Evolutionary conservation across 92 coral and sea anemone genomes (phyloP), one percentile per base, ranked within the genome.

Genomic region (Porites rus): DNA sequence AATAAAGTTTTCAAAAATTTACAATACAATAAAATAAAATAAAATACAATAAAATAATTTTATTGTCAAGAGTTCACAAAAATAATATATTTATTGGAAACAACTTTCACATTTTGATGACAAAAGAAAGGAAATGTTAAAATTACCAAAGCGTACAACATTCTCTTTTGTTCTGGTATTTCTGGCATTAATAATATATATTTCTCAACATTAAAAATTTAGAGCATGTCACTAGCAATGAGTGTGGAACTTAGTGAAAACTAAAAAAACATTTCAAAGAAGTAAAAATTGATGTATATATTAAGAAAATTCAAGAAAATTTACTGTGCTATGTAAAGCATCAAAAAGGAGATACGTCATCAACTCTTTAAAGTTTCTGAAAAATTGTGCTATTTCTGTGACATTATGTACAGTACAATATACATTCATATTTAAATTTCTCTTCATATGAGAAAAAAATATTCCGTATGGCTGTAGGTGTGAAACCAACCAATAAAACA

Each of bases 131-230:
- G 6, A 65, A 50, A 12, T 19, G 64, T 50, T 53, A 51, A 78
- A 78, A 79, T 53, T 66, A 46, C 72, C 82, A n/a, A 43, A 0
- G 24, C 46, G 1, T 28, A 60, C 21, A 50, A 31, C 19, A 38
- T 43, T 69, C 28, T 13, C 69, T 43, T 81, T 58, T 81, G 69
- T 38, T 58, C 67, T 38, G 28, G 12, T 58, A 58, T 70, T 66
- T 22, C 69, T 58, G 17, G 58, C 77, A 71, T 70, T n/a, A 81
- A 58, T 56, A 56, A 58, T 81, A 71, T 6, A 81, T 81, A 18
- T 28, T 43, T 13, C 51, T 0, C 31, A 74, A 19, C 53, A 74
- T 74, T 74, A 74, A 74, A 53, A 21, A 74, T 72, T 50, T 13
- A 50, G 19, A 72, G 16, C 18, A 14, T 20, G 74, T 28, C 7